Conservation (phyloP, 2,888 invertebrate species). For the Amphipyra berbera region DNA sequence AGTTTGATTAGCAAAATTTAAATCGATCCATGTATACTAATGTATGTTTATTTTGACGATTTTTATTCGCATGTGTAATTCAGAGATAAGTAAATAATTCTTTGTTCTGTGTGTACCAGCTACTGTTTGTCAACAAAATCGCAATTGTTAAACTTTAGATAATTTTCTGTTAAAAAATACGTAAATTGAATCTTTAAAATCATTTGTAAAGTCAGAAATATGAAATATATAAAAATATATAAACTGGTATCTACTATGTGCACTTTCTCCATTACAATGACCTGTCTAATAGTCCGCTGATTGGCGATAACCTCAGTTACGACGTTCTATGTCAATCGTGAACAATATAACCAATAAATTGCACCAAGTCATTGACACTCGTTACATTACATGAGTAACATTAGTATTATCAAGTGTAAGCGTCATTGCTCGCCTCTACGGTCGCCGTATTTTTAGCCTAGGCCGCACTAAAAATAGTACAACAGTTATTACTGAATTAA, state of each 20-base stretch:
- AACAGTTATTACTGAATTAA: conserved; percentile 89
- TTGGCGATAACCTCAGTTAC: conserved; percentile 68
- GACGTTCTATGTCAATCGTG: conserved; percentile 65
- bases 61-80: conserved; percentile 50
- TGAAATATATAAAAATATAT: background rate
- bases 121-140: conserved; percentile 11
- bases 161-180: background rate
- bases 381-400: conserved; percentile 80
- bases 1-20: conserved; percentile 62
- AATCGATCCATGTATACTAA: conserved; percentile 55
- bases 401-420: conserved; percentile 86
- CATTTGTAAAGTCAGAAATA: background rate
- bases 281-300: conserved; percentile 68
- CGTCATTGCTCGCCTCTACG: conserved; percentile 80
- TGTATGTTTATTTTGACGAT: conserved; percentile 52
- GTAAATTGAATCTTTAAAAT: background rate
- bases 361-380: conserved; percentile 86
- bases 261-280: conserved; percentile 58
- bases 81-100: conserved; percentile 13
- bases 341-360: conserved; percentile 79
- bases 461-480: conserved; percentile 88
- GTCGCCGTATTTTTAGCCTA: conserved; percentile 87
- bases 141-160: background rate
- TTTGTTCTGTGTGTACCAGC: conserved; percentile 29
- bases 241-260: conserved; percentile 4